Base-by-base conservation (phyloP, 2,888 invertebrate genomes). In the Cerceris ruficornis region DNA sequence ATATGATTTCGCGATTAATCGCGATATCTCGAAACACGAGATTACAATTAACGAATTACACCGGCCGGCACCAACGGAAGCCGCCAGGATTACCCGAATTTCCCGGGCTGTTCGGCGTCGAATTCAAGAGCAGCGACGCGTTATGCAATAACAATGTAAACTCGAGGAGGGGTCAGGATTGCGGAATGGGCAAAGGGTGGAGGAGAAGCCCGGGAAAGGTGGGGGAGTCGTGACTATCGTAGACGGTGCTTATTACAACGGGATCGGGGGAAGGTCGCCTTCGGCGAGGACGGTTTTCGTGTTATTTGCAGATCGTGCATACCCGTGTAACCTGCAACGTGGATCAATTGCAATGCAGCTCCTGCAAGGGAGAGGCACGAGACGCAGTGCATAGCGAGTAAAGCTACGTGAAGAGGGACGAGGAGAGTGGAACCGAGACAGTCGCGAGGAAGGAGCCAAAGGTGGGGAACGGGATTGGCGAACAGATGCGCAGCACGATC, bases 401-500 rank as follows among this genome's bases (percentile, higher is more conserved):
- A 80, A 58, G 73, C 28, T 52, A 62, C 52, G 58, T 58, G 67
- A 50, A 39, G 65, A 67, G 72, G 41, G 60, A 46, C 8, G 55
- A n/a, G 57, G 66, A 65, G 60, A 59, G 15, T 41, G 60, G 49
- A 28, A 7, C 11, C 46, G 61, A 43, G n/a, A 11, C 28, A 7
- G n/a, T 11, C 41, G 41, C 28, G 58, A 54, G 39, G 13, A 55
- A 43, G 28, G 58, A 41, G 50, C 52, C 68, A 71, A 60, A 77
- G 49, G 54, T 68, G 60, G 42, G 59, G 52, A 73, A 62, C 84
- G 88, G 89, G 87, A 88, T 85, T 86, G 86, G 88, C 85, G 90
- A 91, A 91, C 91, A 91, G 91, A 91, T 91, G 91, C 90, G 87
- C 90, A 86, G 90, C 89, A 91, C 90, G 91, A 91, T 91, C 89